Evolutionary conservation across 64 coral and sea anemone genomes (phyloP).

Genomic region (Actinia tenebrosa): DNA sequence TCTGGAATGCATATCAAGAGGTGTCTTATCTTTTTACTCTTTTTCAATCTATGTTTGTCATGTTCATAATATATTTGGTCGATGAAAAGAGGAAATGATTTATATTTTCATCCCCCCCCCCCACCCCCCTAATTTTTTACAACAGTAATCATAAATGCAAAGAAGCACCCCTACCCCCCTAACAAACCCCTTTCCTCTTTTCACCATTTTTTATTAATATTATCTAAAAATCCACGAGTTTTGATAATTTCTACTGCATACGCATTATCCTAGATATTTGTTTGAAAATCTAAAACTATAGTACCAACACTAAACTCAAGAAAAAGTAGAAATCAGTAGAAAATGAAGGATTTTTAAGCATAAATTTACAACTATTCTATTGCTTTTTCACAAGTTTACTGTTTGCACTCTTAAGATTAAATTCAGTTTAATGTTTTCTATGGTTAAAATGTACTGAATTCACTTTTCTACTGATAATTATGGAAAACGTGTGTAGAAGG

Average conservation of each 20-base stretch:
- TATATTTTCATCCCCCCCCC: not conserved
- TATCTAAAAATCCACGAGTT: not conserved
- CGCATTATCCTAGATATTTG: not conserved
- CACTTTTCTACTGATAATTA: not conserved
- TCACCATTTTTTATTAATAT: not conserved
- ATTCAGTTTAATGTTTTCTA: not conserved
- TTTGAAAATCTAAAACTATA: not conserved
- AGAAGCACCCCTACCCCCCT: too few species aligned
- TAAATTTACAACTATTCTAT: not conserved
- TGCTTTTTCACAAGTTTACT: not conserved
- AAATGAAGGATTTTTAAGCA: too few species aligned
- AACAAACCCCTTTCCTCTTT: not conserved
- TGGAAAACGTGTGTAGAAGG: not conserved
- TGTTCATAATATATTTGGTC: not conserved
- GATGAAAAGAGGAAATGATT: not conserved
- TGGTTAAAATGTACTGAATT: not conserved
- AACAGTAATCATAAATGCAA: not conserved
- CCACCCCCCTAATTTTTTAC: not conserved
- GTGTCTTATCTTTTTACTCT: not conserved
- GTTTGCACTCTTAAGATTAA: not conserved
- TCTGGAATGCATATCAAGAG: not conserved
- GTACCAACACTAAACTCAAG: too few species aligned
- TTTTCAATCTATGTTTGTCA: not conserved
- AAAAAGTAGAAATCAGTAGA: too few species aligned
- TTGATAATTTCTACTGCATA: not conserved